Percentiles rank a stretch among this genome's conserved stretches.
Evolutionary conservation across 2,113 vertebrate species (phyloP).

Genomic region (Chloroceryle aenea): DNA sequence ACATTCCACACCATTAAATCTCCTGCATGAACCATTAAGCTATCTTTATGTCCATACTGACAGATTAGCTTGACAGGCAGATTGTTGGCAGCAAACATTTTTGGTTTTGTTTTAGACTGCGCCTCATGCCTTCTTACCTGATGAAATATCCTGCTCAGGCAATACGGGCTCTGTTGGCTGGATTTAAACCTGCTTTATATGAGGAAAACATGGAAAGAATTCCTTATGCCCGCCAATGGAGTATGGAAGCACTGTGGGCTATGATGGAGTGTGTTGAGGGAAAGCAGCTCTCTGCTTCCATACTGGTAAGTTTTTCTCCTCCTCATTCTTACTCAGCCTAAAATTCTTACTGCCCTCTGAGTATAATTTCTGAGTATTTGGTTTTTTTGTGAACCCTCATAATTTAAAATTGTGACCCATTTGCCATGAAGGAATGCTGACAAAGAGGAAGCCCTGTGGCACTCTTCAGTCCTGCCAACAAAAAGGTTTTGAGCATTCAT

Average conservation of each 20-base stretch:
- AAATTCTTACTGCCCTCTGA: background rate
- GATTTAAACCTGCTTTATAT: constrained; percentile 83
- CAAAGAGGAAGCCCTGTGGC: background rate
- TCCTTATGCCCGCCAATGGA: constrained; percentile 89
- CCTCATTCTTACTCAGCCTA: background rate
- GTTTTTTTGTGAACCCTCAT: background rate
- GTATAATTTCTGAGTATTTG: background rate
- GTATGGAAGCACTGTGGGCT: constrained; percentile 80
- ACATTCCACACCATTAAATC: background rate
- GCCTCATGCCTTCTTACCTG: constrained; percentile 81
- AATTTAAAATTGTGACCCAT: background rate
- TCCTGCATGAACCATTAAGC: rapidly evolving
- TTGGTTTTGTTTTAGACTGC: constrained; percentile 77
- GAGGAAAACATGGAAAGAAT: constrained; percentile 66
- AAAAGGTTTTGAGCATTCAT: background rate
- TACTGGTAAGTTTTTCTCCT: constrained; percentile 72
- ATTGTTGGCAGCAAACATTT: background rate
- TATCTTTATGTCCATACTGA: background rate
- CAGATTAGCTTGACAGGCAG: background rate
- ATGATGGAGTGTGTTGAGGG: constrained; percentile 85
- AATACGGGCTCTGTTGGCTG: constrained; percentile 81
- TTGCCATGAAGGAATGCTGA: background rate
- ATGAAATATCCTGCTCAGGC: constrained; percentile 81
- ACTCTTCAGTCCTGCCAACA: background rate
- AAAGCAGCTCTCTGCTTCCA: constrained; percentile 78